Conservation (phyloP, 2,888 invertebrate species). For the Calameuta pallipes region DNA sequence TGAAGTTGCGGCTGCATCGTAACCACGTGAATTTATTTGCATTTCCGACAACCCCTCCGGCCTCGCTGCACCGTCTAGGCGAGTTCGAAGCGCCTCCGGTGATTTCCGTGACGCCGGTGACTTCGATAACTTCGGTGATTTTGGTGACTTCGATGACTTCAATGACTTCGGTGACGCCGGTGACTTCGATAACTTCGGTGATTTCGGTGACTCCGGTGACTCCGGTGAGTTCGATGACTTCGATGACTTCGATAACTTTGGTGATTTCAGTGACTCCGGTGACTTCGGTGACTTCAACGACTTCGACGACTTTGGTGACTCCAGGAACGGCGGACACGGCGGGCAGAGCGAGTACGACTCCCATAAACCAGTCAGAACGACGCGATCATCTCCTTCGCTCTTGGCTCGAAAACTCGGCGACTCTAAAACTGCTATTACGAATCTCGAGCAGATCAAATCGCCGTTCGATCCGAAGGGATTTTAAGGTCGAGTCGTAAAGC, state of each 20-base stretch:
- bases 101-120: background rate
- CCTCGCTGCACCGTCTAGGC: background rate
- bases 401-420: background rate
- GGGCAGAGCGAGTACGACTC: background rate
- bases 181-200: no score
- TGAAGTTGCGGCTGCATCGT: background rate
- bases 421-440: background rate
- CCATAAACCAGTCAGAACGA: background rate
- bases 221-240: no score
- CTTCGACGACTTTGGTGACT: no score
- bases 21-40: conserved; percentile 5
- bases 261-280: background rate
- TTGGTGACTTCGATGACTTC: background rate
- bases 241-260: no score
- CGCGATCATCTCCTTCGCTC: background rate
- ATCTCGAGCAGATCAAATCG: background rate
- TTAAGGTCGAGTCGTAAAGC: background rate
- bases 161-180: no score
- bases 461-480: background rate
- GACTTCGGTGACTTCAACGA: no score
- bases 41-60: background rate
- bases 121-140: background rate
- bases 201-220: no score
- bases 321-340: no score
- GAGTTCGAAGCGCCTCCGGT: background rate